Base-by-base conservation (phyloP, 2,113 vertebrate species). In the Notarius lentiginosus region DNA sequence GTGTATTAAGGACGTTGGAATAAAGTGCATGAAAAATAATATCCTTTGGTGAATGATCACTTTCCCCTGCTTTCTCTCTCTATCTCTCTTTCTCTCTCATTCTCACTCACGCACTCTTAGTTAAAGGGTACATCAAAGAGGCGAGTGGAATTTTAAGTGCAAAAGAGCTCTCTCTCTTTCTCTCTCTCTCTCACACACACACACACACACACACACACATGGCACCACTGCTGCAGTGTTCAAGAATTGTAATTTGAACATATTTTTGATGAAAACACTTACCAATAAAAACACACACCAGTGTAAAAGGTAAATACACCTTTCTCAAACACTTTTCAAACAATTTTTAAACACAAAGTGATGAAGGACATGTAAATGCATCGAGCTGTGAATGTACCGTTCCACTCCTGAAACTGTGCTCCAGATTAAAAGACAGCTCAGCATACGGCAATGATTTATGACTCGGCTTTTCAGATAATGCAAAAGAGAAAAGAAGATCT, bases 11-110 rank as follows among this genome's bases (percentile, higher is more conserved):
- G 89, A 94, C 51, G 72, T 20, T 41, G 91, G 88, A 91, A 91
- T 87, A 79, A 79, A 85, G 85, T 79, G 85, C 86, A 84, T 91
- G 90, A 89, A 85, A 91, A 93, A 93, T 93, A 93, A 92, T 90
- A 75, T 85, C 12, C 24, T 86, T 90, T 66, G 86, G 85, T 87
- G 76, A 89, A 90, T 91, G 83, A 80, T 90, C 88, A 82, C 77
- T 89, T 81, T 89, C 53, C 84, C 68, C 76, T 79, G 87, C 87
- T 86, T 87, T 86, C 83, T 89, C 88, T 88, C 91, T 89, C 70
- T 90, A 83, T 86, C 63, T 89, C 70, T 83, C 84, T 88, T 86
- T 84, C 87, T 11, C 80, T 8, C n/a, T 9, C 82, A 22, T 51
- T 34, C 84, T n/a, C 72, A 41, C 41, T 24, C 24, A 4, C 17